Percentiles rank a stretch among this genome's conserved stretches.
These are phyloP conservation scores for Tetrax tetrax DNA, from an alignment of 2,113 vertebrate species.

Conservation along the genomic window DNA sequence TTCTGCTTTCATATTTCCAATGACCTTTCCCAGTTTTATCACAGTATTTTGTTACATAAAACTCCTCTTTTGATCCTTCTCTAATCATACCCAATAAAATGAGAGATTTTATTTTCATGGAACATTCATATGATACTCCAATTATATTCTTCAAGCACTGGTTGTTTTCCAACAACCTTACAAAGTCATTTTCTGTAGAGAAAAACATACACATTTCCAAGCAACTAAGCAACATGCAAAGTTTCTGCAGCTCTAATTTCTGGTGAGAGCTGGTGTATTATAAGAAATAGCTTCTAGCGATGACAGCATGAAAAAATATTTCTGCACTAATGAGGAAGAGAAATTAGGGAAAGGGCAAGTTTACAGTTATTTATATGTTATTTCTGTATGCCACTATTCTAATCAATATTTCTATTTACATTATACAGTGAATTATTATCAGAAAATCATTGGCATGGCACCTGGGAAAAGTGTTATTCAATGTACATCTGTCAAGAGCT, in stretches of 20 bases:
- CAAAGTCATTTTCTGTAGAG: not conserved
- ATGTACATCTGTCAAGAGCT: not conserved
- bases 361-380: slow-evolving; percentile 7
- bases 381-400: not conserved
- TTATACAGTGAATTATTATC: not conserved
- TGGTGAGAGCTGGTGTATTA: not conserved
- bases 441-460: not conserved
- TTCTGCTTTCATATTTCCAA: not conserved
- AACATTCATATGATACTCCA: not conserved
- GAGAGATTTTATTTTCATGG: not conserved
- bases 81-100: not conserved
- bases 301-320: slow-evolving; percentile 17
- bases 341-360: slow-evolving; percentile 28
- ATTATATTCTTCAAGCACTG: not conserved
- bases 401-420: slow-evolving; percentile 37
- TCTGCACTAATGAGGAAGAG: not conserved
- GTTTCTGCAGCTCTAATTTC: not conserved
- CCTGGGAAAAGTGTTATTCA: not conserved
- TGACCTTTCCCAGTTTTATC: not conserved
- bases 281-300: slow-evolving; percentile 2
- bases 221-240: not conserved
- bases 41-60: not conserved
- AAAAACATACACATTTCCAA: not conserved
- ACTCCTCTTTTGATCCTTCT: not conserved
- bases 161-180: not conserved